Evolutionary conservation across 1,140 invertebrate species (phyloP).

Genomic region (Bombus waltoni): DNA sequence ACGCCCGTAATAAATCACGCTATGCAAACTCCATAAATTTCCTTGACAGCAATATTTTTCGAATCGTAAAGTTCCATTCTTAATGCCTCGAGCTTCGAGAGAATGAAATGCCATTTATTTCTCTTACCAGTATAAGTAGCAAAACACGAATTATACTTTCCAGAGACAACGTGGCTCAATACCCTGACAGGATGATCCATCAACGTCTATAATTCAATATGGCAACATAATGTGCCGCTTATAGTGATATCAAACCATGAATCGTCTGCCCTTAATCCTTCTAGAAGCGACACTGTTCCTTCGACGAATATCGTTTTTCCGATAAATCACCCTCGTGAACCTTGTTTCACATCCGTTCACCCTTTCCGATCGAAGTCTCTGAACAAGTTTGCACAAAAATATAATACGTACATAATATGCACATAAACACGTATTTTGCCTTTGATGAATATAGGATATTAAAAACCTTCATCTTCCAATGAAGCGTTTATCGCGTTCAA

Average conservation of each 20-base stretch:
- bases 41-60: background rate
- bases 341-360: background rate
- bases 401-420: too few species aligned
- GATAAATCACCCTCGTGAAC: background rate
- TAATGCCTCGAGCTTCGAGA: background rate
- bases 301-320: background rate
- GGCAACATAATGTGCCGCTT: slow-evolving; percentile 45
- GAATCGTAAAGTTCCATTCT: background rate
- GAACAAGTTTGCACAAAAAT: background rate
- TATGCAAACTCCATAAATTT: background rate
- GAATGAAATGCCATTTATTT: background rate
- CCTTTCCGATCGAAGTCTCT: background rate
- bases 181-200: slow-evolving; percentile 50
- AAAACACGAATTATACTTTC: slow-evolving; percentile 23
- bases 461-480: too few species aligned
- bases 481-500: too few species aligned
- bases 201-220: slow-evolving; percentile 47
- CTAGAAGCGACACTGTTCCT: background rate
- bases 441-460: too few species aligned
- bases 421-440: too few species aligned
- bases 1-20: too few species aligned
- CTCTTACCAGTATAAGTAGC: background rate
- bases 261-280: slow-evolving; percentile 27
- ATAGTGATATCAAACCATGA: slow-evolving; percentile 42
- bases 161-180: slow-evolving; percentile 41